A percentile compares a stretch with the other conserved stretches of the same genome.
Evolutionary conservation across 2,113 vertebrate genomes (phyloP).

Genomic region (Eublepharis macularius): DNA sequence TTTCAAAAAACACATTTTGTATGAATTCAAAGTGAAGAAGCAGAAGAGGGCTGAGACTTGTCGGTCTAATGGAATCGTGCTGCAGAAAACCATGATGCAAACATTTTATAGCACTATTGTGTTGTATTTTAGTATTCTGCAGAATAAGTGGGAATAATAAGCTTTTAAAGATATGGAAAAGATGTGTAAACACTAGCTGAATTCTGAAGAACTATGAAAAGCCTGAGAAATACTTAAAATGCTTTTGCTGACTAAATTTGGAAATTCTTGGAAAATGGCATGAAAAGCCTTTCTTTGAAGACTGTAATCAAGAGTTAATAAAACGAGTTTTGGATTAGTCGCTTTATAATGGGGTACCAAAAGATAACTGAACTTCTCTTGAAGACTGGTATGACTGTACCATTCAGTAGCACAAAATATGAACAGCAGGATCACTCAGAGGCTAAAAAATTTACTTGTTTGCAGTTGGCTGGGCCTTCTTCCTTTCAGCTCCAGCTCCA

Average conservation of each 20-base stretch:
- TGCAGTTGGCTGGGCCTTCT: constrained; percentile 12
- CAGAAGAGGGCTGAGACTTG: neutral
- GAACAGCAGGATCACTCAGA: neutral
- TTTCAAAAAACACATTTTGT: neutral
- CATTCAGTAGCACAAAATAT: constrained; percentile 21
- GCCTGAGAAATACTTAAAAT: neutral
- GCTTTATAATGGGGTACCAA: neutral
- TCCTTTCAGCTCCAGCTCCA: constrained; percentile 45
- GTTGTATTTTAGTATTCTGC: neutral
- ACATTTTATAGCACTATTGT: neutral
- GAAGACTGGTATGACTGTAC: neutral
- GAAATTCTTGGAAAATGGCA: neutral
- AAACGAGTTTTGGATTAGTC: neutral
- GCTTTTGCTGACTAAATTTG: neutral
- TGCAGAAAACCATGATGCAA: neutral
- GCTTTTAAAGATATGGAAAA: neutral
- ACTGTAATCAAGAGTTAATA: neutral
- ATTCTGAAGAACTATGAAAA: neutral
- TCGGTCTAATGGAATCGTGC: rapidly evolving
- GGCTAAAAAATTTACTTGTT: constrained; percentile 26
- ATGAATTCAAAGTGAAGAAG: constrained; percentile 1
- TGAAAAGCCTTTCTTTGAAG: neutral
- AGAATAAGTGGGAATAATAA: neutral
- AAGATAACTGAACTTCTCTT: constrained; percentile 18
- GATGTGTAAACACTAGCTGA: neutral